Evolutionary conservation across 1,140 invertebrate genomes (phyloP).

Genomic region (Lepidostoma basale): DNA sequence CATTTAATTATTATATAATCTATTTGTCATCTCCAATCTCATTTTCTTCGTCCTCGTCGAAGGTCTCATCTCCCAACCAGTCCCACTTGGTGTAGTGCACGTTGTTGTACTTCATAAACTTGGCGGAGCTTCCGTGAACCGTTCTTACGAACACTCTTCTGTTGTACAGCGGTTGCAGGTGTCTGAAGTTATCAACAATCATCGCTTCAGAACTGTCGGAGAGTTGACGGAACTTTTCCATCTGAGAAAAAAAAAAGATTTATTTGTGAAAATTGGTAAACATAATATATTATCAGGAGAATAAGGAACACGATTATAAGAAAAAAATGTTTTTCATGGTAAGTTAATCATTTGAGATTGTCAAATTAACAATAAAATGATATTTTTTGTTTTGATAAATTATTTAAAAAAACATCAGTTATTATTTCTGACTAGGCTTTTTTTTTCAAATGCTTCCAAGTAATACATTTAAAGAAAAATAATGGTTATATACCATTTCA

Average conservation of each 20-base stretch:
- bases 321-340: too few species aligned
- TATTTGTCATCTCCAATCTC: slow-evolving; percentile 25
- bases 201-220: slow-evolving; percentile 64
- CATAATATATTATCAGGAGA: too few species aligned
- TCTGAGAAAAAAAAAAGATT: slow-evolving; percentile 55
- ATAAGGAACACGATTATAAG: too few species aligned
- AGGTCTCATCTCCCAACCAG: slow-evolving; percentile 61
- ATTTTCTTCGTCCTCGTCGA: slow-evolving; percentile 51
- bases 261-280: too few species aligned
- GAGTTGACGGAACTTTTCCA: slow-evolving; percentile 68
- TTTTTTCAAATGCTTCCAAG: too few species aligned
- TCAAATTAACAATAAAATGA: too few species aligned
- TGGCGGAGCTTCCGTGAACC: slow-evolving; percentile 63
- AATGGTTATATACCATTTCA: too few species aligned
- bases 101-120: slow-evolving; percentile 61
- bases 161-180: slow-evolving; percentile 68
- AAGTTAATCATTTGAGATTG: too few species aligned
- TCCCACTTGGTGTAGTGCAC: slow-evolving; percentile 67
- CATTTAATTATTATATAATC: neutral
- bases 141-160: slow-evolving; percentile 65
- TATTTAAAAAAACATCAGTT: too few species aligned
- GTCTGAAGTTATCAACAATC: slow-evolving; percentile 65
- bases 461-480: too few species aligned
- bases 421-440: too few species aligned
- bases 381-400: too few species aligned